phyloP scores from a whole-genome alignment of 2,888 invertebrate genomes.

The Caenorhabditis afra region DNA sequence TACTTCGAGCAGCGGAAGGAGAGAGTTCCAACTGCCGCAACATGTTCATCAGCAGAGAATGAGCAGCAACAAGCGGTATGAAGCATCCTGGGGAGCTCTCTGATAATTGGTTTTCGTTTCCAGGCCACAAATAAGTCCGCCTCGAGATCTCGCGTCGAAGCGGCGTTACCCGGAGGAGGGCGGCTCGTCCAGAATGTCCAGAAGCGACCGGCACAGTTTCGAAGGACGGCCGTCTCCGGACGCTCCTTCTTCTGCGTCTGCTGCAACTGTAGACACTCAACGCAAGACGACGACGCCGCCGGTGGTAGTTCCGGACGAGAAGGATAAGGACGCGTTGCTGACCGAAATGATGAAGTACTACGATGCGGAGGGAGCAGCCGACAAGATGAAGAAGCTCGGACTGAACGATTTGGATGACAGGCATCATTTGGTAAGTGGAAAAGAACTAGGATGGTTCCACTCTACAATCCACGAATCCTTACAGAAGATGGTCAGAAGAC shows the following conservation, averaged over 20 bases:
- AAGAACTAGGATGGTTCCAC: neutral
- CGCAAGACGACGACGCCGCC: neutral
- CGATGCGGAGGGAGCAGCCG: constrained; percentile 32
- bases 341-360: constrained; percentile 39
- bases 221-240: constrained; percentile 23
- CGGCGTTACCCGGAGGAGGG: constrained; percentile 22
- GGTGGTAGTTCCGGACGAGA: neutral
- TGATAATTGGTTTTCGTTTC: neutral
- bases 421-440: constrained; percentile 18
- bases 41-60: constrained; percentile 10
- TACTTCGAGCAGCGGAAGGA: constrained; percentile 3
- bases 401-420: constrained; percentile 20
- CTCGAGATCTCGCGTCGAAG: constrained; percentile 8
- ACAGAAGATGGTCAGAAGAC: too few species aligned
- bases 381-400: constrained; percentile 19
- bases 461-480: neutral
- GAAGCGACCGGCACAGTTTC: constrained; percentile 25
- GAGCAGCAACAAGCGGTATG: constrained; percentile 18
- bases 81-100: neutral
- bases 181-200: constrained; percentile 12
- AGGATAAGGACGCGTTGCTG: constrained; percentile 3
- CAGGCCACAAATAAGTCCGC: constrained; percentile 23
- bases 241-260: too few species aligned
- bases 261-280: neutral
- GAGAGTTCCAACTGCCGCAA: constrained; percentile 14